Percentiles rank a stretch among this genome's conserved stretches.
Evolutionary conservation across 2,888 invertebrate genomes (phyloP).

Genomic region (Protodeltote pygarga): DNA sequence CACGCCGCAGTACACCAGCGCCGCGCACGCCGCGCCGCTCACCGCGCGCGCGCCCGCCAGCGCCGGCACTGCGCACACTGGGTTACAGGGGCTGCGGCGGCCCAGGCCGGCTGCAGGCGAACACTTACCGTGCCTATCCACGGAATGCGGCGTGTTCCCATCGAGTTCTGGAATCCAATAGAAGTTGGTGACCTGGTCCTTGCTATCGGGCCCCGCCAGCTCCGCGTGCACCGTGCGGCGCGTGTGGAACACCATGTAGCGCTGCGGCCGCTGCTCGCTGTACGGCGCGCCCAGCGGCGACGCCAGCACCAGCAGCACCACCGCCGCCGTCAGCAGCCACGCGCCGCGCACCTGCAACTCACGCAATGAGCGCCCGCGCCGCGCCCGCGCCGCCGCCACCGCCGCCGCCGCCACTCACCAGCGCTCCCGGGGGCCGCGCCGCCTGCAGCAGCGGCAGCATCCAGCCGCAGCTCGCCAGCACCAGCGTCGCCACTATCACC

Average conservation of each 20-base stretch:
- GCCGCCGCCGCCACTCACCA: conserved; percentile 41
- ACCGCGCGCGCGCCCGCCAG: conserved; percentile 81
- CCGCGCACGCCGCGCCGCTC: conserved; percentile 88
- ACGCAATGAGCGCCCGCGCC: not conserved
- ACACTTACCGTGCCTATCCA: conserved; percentile 50
- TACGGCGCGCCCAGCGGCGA: conserved; percentile 87
- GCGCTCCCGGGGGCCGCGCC: conserved; percentile 45
- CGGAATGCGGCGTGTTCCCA: conserved; percentile 88
- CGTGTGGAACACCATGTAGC: conserved; percentile 90
- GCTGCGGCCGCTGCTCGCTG: conserved; percentile 88
- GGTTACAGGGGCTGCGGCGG: not conserved
- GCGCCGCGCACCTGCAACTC: conserved; percentile 11
- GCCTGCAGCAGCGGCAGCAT: conserved; percentile 66
- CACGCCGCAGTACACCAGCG: conserved; percentile 91
- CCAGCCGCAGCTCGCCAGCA: conserved; percentile 71
- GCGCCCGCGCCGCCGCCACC: conserved; percentile 41
- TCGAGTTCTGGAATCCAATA: conserved; percentile 93
- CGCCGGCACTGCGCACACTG: conserved; percentile 36
- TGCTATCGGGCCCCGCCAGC: conserved; percentile 81
- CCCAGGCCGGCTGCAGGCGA: not conserved
- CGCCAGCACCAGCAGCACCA: conserved; percentile 60
- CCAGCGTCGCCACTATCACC: conserved; percentile 68
- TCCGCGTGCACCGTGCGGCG: conserved; percentile 85
- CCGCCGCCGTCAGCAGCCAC: conserved; percentile 30
- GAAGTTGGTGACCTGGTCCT: conserved; percentile 61